phyloP scores from a whole-genome alignment of 2,113 vertebrate genomes.

The Patagioenas fasciata region DNA sequence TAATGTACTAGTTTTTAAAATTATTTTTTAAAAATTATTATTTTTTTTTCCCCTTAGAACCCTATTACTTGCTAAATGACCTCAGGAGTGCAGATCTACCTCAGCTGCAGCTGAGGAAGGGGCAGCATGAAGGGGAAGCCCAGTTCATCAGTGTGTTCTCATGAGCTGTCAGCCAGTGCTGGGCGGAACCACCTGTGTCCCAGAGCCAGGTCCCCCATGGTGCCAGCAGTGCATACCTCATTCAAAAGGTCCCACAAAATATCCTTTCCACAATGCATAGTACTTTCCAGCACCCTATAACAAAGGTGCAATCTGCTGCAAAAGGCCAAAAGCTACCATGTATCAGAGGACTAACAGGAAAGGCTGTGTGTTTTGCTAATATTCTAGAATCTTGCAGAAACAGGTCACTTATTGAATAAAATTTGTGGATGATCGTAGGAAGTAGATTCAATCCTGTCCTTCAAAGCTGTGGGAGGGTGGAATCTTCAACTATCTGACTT shows the following conservation, averaged over 20 bases:
- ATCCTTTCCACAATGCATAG: background rate
- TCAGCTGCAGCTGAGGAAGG: background rate
- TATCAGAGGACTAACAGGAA: background rate
- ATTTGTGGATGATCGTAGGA: background rate
- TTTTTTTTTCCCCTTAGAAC: rapidly evolving
- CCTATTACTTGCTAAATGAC: background rate
- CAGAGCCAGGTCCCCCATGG: rapidly evolving
- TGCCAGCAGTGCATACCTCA: background rate
- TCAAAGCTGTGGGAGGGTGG: background rate
- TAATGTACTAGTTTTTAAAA: background rate
- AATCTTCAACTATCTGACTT: background rate
- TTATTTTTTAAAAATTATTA: too few species aligned
- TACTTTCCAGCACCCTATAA: background rate
- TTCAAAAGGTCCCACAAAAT: background rate
- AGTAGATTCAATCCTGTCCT: background rate
- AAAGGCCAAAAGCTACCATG: background rate
- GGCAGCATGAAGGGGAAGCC: background rate
- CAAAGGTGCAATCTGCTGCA: background rate
- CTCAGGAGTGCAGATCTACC: background rate
- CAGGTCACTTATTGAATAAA: background rate
- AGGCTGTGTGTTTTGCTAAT: background rate
- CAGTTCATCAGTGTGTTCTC: rapidly evolving
- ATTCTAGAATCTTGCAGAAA: background rate
- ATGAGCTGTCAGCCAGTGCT: rapidly evolving
- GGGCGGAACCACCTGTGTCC: background rate